Base-by-base conservation (phyloP, 2,888 invertebrate species). In the Acronicta leporina region DNA sequence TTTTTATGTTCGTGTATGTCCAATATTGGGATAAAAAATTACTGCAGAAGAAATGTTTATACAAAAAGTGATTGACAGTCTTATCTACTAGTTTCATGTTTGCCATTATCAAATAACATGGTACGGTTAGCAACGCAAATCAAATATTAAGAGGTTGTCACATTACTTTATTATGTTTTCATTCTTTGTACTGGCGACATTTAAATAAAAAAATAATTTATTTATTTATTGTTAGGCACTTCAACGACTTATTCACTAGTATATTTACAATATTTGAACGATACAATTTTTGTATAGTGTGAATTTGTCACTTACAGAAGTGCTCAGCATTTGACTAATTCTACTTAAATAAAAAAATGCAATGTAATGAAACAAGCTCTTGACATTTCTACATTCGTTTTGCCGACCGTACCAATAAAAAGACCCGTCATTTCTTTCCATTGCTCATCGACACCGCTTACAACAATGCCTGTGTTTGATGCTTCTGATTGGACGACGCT, bases 381-480 rank as follows among this genome's bases (percentile, higher is more conserved):
- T n/a, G 6, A 45, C 11, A 47, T 33, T 16, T 11, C 1, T 0
- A 9, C 0, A 45, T 43, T 53, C 56, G 33, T 47, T 41, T 52
- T 62, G 63, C 68, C 14, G 56, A 73, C 56, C 55, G 52, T 66
- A 69, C 69, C 75, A 74, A 77, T 49, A 66, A 79, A 75, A 71
- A 67, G 68, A 10, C 2, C 35, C 73, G 7, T 73, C 81, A 82
- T 85, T 89, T 87, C 76, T 87, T 89, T 90, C 68, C 90, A 89
- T 89, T 85, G 78, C 73, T 50, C 81, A 80, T 77, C 81, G 79
- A 78, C 88, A 86, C 80, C 85, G 90, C 89, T 87, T 68, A 40
- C 63, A 45, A 57, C 68, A 48, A 57, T 88, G 85, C 86, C 82
- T 86, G 83, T 86, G 79, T 78, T 79, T 81, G 80, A 83, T 80